Base-by-base conservation (phyloP, 2,797 vertebrate species). In the Oreochromis grahami region DNA sequence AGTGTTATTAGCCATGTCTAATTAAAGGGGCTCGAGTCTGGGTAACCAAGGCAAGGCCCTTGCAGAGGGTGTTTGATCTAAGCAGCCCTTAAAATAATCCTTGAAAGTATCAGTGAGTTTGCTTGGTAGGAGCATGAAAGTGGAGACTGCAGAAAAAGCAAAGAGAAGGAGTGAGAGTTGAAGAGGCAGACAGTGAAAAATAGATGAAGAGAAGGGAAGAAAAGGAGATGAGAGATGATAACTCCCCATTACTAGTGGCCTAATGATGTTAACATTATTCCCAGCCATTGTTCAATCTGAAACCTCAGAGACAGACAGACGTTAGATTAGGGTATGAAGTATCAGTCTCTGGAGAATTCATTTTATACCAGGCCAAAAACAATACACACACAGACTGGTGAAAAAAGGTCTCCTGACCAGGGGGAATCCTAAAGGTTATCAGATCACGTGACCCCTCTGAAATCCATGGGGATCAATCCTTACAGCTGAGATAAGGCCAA, bases 181-280 rank as follows among this genome's bases (percentile, higher is more conserved):
- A 76, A 85, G 63, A 84, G 85, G 17, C 76, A 81, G 83, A 89
- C 15, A 5, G 87, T 85, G 84, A 92, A 83, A 90, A 85, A 88
- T 77, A 92, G 86, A 92, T 79, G 80, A 89, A 80, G 76, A 87
- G 76, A 79, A 82, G 86, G 77, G 82, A 77, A 88, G 86, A 84
- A 84, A 85, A 84, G 83, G 88, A 92, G 96, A 95, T 95, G 94
- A 96, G 96, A 97, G 95, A 95, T 95, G 97, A 97, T 98, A 97
- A 98, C 97, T 91, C 94, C 95, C 96, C 96, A 97, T 98, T 98
- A 98, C 94, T 95, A 96, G 97, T 96, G 95, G 96, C 96, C 96
- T 97, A 98, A 98, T 97, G 97, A 97, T 97, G 97, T 97, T 97
- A 97, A 97, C 97, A 97, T 97, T 97, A 98, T 98, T 96, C 90